A percentile compares a stretch with the other conserved stretches of the same genome.
phyloP scores from a whole-genome alignment of 2,888 invertebrate species.

The Brachyptera risi region DNA sequence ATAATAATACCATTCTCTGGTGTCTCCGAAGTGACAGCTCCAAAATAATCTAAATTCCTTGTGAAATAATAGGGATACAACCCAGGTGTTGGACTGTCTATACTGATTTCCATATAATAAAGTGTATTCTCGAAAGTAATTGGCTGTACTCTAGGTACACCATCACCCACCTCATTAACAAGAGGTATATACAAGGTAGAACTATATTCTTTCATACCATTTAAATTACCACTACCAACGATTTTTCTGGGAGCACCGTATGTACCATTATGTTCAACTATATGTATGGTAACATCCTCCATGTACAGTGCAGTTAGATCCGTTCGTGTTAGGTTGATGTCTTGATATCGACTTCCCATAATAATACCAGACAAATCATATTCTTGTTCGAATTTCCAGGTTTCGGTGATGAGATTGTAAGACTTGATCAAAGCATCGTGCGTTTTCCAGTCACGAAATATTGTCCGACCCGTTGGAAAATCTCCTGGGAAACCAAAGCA shows the following conservation, averaged over 20 bases:
- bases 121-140: not conserved
- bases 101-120: not conserved
- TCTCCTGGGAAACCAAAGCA: not conserved
- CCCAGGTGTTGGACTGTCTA: not conserved
- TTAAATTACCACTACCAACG: not conserved
- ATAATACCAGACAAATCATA: not conserved
- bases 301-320: not conserved
- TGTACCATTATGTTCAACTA: not conserved
- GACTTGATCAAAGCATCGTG: not conserved
- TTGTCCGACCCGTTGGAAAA: not conserved
- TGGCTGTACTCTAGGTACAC: not conserved
- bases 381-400: not conserved
- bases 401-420: not conserved
- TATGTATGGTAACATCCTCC: not conserved
- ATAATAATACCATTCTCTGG: not conserved
- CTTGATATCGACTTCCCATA: not conserved
- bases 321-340: not conserved
- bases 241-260: not conserved
- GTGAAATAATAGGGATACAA: not conserved
- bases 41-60: not conserved
- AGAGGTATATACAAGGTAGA: not conserved
- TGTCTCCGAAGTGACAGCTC: not conserved
- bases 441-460: not conserved
- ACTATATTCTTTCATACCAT: not conserved
- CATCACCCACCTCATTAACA: not conserved